phyloP scores from a whole-genome alignment of 2,888 invertebrate genomes.

The Dicroscelio sp. region DNA sequence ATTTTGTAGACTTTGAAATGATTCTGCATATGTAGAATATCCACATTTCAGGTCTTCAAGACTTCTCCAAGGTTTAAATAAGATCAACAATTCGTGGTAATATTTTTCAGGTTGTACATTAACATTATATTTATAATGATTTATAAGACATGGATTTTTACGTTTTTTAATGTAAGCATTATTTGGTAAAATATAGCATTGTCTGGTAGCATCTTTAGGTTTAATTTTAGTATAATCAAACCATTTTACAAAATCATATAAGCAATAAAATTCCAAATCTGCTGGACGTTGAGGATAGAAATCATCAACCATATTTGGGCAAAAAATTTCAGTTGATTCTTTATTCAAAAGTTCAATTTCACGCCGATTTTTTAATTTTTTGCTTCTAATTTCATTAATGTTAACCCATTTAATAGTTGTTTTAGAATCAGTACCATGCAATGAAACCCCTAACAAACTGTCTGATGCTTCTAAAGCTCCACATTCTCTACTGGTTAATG shows the following conservation, averaged over 20 bases:
- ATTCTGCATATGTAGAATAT: conserved; percentile 77
- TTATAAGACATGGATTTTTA: conserved; percentile 70
- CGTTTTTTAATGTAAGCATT: conserved; percentile 74
- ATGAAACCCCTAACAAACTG: conserved; percentile 84
- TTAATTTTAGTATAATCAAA: conserved; percentile 62
- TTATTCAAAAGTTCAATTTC: conserved; percentile 58
- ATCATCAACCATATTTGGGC: conserved; percentile 84
- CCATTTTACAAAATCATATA: conserved; percentile 77
- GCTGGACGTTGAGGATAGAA: conserved; percentile 23
- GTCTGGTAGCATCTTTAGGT: conserved; percentile 4
- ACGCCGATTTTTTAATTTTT: conserved; percentile 59
- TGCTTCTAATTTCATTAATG: conserved; percentile 73
- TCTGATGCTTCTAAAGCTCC: conserved; percentile 88
- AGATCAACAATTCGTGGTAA: conserved; percentile 65
- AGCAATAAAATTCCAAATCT: conserved; percentile 73
- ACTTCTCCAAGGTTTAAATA: conserved; percentile 75
- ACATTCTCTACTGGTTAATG: conserved; percentile 86
- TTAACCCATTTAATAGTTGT: conserved; percentile 89
- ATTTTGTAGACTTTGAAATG: conserved; percentile 53
- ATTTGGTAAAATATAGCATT: conserved; percentile 9
- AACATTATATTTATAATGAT: neutral
- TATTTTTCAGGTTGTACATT: conserved; percentile 50
- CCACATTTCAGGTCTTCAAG: conserved; percentile 81
- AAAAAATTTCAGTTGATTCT: conserved; percentile 86
- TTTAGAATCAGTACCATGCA: conserved; percentile 77